phyloP scores from a whole-genome alignment of 2,797 vertebrate genomes.

The Myotis daubentonii region DNA sequence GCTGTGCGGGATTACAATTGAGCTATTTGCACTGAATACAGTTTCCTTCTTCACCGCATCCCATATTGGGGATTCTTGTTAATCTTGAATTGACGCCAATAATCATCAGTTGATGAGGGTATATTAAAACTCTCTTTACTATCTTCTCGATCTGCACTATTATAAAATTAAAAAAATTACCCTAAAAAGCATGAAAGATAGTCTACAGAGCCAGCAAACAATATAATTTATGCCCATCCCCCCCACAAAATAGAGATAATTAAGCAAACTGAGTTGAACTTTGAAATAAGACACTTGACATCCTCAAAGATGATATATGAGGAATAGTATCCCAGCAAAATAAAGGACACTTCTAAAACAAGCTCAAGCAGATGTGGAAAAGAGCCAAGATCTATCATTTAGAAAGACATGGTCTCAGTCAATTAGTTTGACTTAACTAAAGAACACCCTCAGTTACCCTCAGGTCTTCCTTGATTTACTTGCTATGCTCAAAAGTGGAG shows the following conservation, averaged over 20 bases:
- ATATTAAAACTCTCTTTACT: not conserved
- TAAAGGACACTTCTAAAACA: not conserved
- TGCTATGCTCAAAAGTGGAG: not conserved
- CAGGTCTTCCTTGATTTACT: not conserved
- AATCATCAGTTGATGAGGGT: not conserved
- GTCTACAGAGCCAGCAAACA: not conserved
- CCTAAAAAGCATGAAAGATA: not conserved
- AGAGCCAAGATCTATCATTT: not conserved
- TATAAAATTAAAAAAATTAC: not conserved
- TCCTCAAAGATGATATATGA: not conserved
- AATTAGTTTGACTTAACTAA: not conserved
- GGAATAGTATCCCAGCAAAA: not conserved
- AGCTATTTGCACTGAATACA: no score
- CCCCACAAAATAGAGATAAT: not conserved
- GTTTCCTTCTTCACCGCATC: not conserved
- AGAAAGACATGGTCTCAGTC: not conserved
- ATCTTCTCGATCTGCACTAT: not conserved
- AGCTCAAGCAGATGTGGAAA: not conserved
- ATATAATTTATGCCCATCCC: not conserved
- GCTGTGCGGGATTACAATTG: not conserved
- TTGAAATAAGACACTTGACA: constrained; percentile 23
- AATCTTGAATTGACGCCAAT: not conserved
- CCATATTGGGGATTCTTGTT: not conserved
- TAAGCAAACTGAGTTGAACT: not conserved
- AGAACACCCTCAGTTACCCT: not conserved